phyloP scores from a whole-genome alignment of 1,140 invertebrate species.

The Acromyrmex heyeri region DNA sequence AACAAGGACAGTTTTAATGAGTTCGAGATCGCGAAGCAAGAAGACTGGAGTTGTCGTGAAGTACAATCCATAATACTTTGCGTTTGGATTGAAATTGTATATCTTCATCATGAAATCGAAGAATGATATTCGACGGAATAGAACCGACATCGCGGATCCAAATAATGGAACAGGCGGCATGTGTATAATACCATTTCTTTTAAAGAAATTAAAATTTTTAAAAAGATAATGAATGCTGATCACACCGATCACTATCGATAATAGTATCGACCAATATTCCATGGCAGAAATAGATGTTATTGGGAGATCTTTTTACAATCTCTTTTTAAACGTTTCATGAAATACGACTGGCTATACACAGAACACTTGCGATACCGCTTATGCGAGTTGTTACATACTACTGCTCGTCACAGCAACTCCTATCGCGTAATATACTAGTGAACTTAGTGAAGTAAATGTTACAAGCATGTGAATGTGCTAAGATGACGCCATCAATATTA shows the following conservation, averaged over 20 bases:
- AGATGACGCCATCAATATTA: too few relatives aligned
- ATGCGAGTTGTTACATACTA: not conserved
- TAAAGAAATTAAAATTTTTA: not conserved
- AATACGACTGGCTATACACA: not conserved
- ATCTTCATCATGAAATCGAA: not conserved
- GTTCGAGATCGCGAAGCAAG: slow-evolving; percentile 81
- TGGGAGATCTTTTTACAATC: not conserved
- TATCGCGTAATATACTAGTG: not conserved
- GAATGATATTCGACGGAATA: too few relatives aligned
- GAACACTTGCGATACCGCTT: not conserved
- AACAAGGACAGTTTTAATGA: slow-evolving; percentile 78
- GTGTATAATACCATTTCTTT: slow-evolving; percentile 43
- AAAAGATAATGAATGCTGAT: slow-evolving; percentile 7
- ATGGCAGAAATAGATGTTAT: not conserved
- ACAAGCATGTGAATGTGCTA: not conserved
- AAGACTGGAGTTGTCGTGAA: slow-evolving; percentile 75
- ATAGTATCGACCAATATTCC: slow-evolving; percentile 16
- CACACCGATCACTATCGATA: slow-evolving; percentile 34
- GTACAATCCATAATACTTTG: too few relatives aligned
- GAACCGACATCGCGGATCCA: not conserved
- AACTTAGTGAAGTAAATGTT: not conserved
- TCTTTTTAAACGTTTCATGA: not conserved
- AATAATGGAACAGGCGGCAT: slow-evolving; percentile 40
- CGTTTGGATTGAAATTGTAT: slow-evolving; percentile 4
- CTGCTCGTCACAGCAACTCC: not conserved